Percentiles rank a stretch among this genome's conserved stretches.
Evolutionary conservation across 2,888 invertebrate genomes (phyloP).

Genomic region (Lutraria lutraria): DNA sequence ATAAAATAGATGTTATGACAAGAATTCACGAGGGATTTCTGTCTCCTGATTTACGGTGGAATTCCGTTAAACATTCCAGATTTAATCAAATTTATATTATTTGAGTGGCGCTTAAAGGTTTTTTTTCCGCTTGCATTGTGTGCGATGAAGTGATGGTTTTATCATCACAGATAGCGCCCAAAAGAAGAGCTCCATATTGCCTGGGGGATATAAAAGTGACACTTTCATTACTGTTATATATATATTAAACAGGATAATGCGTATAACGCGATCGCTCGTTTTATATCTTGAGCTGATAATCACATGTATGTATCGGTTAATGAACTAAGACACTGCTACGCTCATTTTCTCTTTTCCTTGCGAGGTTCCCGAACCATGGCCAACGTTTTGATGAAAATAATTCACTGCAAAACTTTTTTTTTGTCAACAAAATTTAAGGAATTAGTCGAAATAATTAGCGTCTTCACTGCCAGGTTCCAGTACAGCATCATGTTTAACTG

Average conservation of each 20-base stretch:
- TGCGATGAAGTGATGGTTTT: background rate
- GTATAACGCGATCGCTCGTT: background rate
- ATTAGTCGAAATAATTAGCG: too few species aligned
- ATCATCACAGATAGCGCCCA: background rate
- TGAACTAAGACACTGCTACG: too few species aligned
- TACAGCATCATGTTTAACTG: too few species aligned
- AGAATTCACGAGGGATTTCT: background rate
- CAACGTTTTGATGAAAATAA: too few species aligned
- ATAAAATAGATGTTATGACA: constrained; percentile 5
- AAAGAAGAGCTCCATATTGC: background rate
- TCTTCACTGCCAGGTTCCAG: too few species aligned
- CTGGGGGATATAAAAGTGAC: background rate
- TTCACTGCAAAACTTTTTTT: too few species aligned
- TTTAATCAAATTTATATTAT: constrained; percentile 17
- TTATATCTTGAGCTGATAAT: background rate
- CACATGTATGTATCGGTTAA: too few species aligned
- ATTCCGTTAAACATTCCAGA: background rate
- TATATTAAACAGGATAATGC: background rate
- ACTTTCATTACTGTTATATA: background rate
- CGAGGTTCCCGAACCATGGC: too few species aligned
- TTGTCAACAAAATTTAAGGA: too few species aligned
- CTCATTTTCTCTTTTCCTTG: too few species aligned
- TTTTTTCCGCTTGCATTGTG: background rate
- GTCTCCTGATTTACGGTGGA: background rate
- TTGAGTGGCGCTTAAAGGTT: background rate